Base-by-base conservation (phyloP, 2,888 invertebrate genomes). In the Ophion obscuratus region DNA sequence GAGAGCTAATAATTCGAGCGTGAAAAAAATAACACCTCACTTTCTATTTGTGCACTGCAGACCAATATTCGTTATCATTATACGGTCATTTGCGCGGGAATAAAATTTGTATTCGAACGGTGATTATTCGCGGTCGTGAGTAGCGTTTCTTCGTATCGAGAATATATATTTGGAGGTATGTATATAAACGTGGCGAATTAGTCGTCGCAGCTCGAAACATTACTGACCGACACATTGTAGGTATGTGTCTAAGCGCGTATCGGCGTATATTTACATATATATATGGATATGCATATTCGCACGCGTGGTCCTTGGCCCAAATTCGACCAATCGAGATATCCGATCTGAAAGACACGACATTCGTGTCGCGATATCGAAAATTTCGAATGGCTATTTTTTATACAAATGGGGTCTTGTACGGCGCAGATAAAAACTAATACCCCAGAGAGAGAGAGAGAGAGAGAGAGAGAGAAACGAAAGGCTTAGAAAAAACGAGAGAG, bases 281-380 rank as follows among this genome's bases (percentile, higher is more conserved):
- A 59, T 47, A 66, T 5, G 10, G 53, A 17, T 31, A 47, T 36
- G 27, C 24, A 57, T 66, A 67, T 81, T 66, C 40, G 47, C 31
- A 73, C 31, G 53, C 20, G 73, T 31, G 57, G 71, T 80, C 81
- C 86, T 83, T 83, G 81, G 73, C 83, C 83, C 62, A 83, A 81
- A 86, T 83, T 64, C 27, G 76, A 76, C 66, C 31, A 59, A 68
- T 17, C 27, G 66, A 76, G 66, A 76, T 59, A 71, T 31, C 1
- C 17, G 53, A 53, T 17, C 53, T 53, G 17, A 53, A 53, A 14
- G 53, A 53, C 53, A 53, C 53, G 53, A 53, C 53, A 17, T 53
- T 53, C 53, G 53, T 53, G 53, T 53, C 53, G 14, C 53, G 53
- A 53, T 53, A 53, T 53, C 53, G 14, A 53, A 53, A 14, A 14